Evolutionary conservation across 2,888 invertebrate species (phyloP), one percentile per base, ranked within the genome.

Genomic region (Cataglyphis rosenhaueri): DNA sequence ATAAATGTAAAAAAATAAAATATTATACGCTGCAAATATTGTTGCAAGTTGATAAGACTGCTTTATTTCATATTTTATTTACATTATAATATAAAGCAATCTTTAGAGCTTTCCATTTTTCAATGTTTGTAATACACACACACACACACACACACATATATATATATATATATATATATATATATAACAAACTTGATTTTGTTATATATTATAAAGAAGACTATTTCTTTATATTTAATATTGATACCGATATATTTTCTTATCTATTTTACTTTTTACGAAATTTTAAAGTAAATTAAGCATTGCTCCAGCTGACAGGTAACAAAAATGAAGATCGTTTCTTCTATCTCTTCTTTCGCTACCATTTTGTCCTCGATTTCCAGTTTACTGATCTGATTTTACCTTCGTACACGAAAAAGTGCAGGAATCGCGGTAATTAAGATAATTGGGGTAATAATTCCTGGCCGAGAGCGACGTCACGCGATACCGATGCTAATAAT

Each of bases 401-500:
- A 82, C 52, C 57, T 82, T 84, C 62, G 57, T 83, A 88, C 85
- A 79, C 82, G 86, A 87, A 87, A 87, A 87, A 86, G 82, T 81
- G 81, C 83, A 64, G 85, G 85, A 89, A 87, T 74, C 74, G 83
- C 82, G 90, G 90, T 90, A 91, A 92, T 92, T 90, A 90, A 91
- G 91, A 92, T 92, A 92, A 92, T 92, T 92, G 91, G 92, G 85
- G 89, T 91, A 92, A 92, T 92, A 88, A 92, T 91, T 92, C 88
- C 86, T 87, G 78, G 81, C 84, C 61, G 86, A 87, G 88, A 84
- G 86, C 84, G 70, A 82, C 85, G 88, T 91, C 92, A 90, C 92
- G 92, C 92, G 90, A 92, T 89, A 83, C 83, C 83, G 71, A 84
- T 85, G 71, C 84, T 85, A 91, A 89, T 91, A 87, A 88, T 90